Evolutionary conservation across 2,113 vertebrate species (phyloP).

Genomic region (Tringa solitaria): DNA sequence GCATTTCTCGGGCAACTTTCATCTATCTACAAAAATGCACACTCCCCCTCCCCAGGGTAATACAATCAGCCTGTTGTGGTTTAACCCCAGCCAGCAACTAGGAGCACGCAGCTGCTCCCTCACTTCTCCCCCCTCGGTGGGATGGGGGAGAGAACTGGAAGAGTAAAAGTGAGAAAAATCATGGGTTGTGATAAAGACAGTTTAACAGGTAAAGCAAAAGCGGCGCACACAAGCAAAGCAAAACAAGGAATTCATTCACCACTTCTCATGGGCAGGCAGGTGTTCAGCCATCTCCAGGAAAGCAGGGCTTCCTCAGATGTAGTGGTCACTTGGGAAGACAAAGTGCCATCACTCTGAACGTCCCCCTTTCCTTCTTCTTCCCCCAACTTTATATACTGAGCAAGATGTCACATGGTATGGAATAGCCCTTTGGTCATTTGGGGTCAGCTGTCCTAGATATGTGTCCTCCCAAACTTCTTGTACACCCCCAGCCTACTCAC

Average conservation of each 20-base stretch:
- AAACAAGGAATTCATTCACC: background rate
- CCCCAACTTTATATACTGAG: background rate
- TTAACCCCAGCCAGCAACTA: background rate
- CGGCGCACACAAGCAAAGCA: background rate
- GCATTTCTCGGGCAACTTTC: background rate
- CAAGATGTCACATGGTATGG: background rate
- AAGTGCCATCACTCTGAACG: background rate
- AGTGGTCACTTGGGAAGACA: background rate
- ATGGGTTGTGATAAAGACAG: background rate
- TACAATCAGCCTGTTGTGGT: background rate
- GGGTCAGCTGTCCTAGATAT: background rate
- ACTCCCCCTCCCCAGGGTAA: background rate
- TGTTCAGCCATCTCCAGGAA: background rate
- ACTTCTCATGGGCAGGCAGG: background rate
- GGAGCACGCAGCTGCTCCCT: background rate
- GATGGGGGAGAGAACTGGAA: background rate
- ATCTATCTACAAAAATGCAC: background rate
- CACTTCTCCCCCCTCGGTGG: too few relatives aligned
- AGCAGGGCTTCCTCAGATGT: background rate
- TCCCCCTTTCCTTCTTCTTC: background rate
- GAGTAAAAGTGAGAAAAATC: background rate
- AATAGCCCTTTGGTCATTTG: background rate
- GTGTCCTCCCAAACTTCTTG: background rate
- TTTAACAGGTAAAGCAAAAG: background rate
- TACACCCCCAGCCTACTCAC: background rate